These are phyloP conservation scores for Physella acuta DNA, from an alignment of 1,140 invertebrate genomes.

Conservation along the genomic window DNA sequence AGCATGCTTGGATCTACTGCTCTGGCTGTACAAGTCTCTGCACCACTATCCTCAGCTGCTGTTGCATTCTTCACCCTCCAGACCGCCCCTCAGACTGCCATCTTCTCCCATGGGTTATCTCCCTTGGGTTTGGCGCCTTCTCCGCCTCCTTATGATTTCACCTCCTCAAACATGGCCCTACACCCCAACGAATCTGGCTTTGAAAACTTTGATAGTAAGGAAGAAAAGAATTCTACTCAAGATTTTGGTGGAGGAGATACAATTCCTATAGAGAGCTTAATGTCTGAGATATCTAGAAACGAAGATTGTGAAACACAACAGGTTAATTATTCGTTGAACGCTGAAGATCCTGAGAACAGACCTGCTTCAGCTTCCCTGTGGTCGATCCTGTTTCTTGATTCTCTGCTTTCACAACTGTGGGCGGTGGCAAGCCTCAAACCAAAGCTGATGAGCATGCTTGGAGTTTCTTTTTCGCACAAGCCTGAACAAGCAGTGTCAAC, in stretches of 20 bases:
- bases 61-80: conserved; percentile 18
- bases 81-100: not conserved
- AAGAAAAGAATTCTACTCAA: not conserved
- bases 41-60: conserved; percentile 29
- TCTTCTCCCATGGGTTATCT: not conserved
- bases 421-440: conserved; percentile 22
- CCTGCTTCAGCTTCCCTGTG: not conserved
- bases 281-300: not conserved
- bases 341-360: too few species aligned
- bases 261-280: not conserved
- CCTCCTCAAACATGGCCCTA: not conserved
- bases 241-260: too few species aligned
- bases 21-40: conserved; percentile 33
- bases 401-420: conserved; percentile 27
- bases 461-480: not conserved
- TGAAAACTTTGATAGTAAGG: too few species aligned
- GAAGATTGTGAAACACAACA: too few species aligned
- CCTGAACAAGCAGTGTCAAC: not conserved
- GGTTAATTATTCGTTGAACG: too few species aligned
- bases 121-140: not conserved
- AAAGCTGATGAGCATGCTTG: not conserved
- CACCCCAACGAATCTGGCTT: not conserved
- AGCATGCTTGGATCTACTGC: conserved; percentile 66
- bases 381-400: conserved; percentile 11
- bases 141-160: not conserved